Percentiles rank a stretch among this genome's conserved stretches.
Conservation (phyloP, 2,797 vertebrate species). For the Propithecus deckenii region DNA sequence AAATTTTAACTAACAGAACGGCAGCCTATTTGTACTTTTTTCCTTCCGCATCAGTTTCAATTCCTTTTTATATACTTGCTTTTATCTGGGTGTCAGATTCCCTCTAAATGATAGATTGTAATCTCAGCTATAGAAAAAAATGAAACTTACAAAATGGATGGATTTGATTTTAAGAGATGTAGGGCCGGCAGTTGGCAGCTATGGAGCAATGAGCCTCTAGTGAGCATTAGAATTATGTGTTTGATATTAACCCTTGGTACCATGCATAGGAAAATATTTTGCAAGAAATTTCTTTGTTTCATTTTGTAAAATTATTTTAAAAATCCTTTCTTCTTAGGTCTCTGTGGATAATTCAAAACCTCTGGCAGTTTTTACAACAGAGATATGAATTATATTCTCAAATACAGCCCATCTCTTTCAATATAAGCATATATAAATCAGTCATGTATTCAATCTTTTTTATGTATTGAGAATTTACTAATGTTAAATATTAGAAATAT, state of each 20-base stretch:
- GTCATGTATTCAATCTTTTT: not conserved
- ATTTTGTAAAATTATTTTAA: constrained; percentile 32
- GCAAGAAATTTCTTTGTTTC: not conserved
- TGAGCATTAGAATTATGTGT: not conserved
- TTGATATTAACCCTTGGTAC: constrained; percentile 28
- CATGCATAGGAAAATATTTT: not conserved
- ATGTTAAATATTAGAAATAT: not conserved
- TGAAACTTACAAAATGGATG: constrained; percentile 68
- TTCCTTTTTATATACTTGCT: constrained; percentile 74
- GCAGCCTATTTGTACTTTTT: constrained; percentile 63
- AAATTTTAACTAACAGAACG: constrained; percentile 70
- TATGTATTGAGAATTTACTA: not conserved
- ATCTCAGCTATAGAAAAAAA: constrained; percentile 65
- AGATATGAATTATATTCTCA: constrained; percentile 3
- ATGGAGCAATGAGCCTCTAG: not conserved
- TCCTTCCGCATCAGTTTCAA: constrained; percentile 60
- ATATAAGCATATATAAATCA: not conserved
- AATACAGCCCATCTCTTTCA: not conserved
- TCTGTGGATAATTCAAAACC: constrained; percentile 3
- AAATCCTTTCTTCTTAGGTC: not conserved
- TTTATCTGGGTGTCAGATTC: constrained; percentile 75
- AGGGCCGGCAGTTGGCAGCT: constrained; percentile 32
- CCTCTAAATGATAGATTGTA: constrained; percentile 75
- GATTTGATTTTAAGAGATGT: constrained; percentile 68
- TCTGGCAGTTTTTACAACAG: constrained; percentile 4